Evolutionary conservation across 1,140 invertebrate genomes (phyloP).

Genomic region (Drosophila triauraria): DNA sequence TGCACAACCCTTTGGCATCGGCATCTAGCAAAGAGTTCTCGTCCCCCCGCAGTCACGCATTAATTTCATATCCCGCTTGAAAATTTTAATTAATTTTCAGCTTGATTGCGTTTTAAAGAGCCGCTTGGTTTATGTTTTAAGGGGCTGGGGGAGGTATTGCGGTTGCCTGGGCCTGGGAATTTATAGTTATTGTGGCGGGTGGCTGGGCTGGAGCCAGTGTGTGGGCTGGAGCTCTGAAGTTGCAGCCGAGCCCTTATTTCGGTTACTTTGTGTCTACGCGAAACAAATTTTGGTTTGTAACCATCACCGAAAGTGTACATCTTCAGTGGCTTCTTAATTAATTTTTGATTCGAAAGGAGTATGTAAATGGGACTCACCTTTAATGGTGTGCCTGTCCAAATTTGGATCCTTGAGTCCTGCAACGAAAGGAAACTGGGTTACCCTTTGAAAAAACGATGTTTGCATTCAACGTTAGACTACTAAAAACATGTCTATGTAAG

Average conservation of each 20-base stretch:
- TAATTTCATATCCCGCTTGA: constrained; percentile 80
- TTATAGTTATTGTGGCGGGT: constrained; percentile 78
- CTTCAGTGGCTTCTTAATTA: constrained; percentile 51
- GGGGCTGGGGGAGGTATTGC: constrained; percentile 20
- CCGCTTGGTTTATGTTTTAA: constrained; percentile 63
- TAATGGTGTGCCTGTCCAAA: constrained; percentile 76
- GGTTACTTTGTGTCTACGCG: constrained; percentile 55
- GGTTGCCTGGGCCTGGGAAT: constrained; percentile 60
- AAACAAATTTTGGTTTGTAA: constrained; percentile 61
- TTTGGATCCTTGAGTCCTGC: constrained; percentile 80
- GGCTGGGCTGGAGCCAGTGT: constrained; percentile 26
- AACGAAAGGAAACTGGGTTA: constrained; percentile 32
- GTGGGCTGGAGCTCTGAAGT: constrained; percentile 23
- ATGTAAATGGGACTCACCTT: constrained; percentile 55
- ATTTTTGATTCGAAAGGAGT: constrained; percentile 28
- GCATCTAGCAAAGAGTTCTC: constrained; percentile 11
- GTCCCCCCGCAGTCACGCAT: constrained; percentile 57
- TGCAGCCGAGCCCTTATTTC: constrained; percentile 37
- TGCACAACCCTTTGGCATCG: constrained; percentile 6
- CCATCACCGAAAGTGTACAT: constrained; percentile 64
- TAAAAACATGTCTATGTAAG: too few relatives aligned
- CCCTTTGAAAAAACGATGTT: background rate
- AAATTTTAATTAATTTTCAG: constrained; percentile 85
- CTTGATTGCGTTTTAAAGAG: constrained; percentile 85
- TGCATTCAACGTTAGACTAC: too few relatives aligned